phyloP scores from a whole-genome alignment of 1,140 invertebrate species.

The Drosophila nigrodunni region DNA sequence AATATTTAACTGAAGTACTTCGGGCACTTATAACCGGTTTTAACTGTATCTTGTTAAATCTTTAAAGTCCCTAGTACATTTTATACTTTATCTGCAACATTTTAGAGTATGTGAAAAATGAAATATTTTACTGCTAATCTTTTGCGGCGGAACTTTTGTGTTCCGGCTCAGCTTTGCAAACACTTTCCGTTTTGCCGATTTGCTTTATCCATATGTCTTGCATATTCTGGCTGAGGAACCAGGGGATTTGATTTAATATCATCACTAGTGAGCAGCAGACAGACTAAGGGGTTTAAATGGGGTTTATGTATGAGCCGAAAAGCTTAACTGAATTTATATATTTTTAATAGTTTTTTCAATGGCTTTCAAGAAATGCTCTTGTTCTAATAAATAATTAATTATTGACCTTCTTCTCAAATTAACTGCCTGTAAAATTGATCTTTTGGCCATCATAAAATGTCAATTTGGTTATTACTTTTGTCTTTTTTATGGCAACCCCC shows the following conservation, averaged over 20 bases:
- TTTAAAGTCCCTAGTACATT: constrained; percentile 46
- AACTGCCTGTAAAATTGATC: constrained; percentile 12
- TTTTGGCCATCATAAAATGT: constrained; percentile 9
- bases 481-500: too few species aligned
- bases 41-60: constrained; percentile 42
- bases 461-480: background rate
- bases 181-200: constrained; percentile 58
- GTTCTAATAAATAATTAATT: background rate
- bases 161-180: constrained; percentile 74
- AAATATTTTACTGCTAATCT: constrained; percentile 75
- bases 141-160: constrained; percentile 59
- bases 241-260: constrained; percentile 24
- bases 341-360: background rate
- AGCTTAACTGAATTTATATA: background rate
- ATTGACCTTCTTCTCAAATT: background rate
- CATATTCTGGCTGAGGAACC: constrained; percentile 33
- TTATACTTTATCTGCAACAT: constrained; percentile 44
- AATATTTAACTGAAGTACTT: background rate
- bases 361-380: background rate
- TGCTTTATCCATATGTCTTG: constrained; percentile 63
- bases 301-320: background rate
- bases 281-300: too few species aligned
- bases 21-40: background rate
- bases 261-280: background rate
- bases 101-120: constrained; percentile 63